These are phyloP conservation scores for Apamea epomidion DNA, from an alignment of 2,888 invertebrate species.

Conservation along the genomic window DNA sequence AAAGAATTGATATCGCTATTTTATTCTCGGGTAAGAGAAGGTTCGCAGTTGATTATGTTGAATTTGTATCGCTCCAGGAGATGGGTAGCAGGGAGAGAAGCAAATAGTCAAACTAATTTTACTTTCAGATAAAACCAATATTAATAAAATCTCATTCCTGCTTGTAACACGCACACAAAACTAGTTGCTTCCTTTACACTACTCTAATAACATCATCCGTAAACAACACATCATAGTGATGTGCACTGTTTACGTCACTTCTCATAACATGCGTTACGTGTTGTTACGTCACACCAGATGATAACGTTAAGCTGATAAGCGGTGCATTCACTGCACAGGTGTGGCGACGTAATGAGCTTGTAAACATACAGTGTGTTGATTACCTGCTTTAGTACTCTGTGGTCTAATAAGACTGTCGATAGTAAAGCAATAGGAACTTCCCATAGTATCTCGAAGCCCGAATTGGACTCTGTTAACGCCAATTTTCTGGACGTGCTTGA, in stretches of 20 bases:
- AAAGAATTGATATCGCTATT: background rate
- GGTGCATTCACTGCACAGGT: conserved; percentile 44
- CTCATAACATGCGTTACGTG: conserved; percentile 20
- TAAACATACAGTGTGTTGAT: background rate
- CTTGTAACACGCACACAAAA: background rate
- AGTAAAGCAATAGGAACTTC: background rate
- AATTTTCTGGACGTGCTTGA: too few relatives aligned
- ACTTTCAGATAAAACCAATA: background rate
- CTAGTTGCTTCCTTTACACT: background rate
- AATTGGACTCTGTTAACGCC: background rate
- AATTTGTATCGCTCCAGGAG: background rate
- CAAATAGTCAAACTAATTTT: background rate
- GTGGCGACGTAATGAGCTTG: conserved; percentile 3
- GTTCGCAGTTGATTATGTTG: background rate
- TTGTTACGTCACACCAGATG: conserved; percentile 37
- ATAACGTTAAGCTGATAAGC: conserved; percentile 51
- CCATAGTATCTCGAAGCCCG: background rate
- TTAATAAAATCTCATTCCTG: background rate
- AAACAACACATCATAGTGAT: background rate
- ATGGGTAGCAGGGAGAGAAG: background rate
- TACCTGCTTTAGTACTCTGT: background rate
- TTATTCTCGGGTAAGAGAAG: background rate
- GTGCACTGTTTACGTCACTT: conserved; percentile 27
- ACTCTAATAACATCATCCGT: background rate
- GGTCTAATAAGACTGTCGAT: background rate